Base-by-base conservation (phyloP, 1,140 invertebrate genomes). In the Caenorhabditis latens region DNA sequence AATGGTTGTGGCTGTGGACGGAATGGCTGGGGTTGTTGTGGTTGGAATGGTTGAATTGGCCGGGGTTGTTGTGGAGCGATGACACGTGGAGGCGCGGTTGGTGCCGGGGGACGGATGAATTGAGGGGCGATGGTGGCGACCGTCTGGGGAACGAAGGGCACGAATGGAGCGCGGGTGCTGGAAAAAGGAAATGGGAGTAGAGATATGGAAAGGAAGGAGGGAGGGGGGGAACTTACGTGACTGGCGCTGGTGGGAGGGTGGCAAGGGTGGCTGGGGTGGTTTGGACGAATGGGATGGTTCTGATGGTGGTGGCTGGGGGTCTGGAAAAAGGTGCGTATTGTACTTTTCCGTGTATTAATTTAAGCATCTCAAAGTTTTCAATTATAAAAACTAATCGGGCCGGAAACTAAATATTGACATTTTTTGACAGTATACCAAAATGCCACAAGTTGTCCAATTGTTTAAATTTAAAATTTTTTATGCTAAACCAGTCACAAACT, bases 41-140 rank as follows among this genome's bases (percentile, higher is more conserved):
- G 32, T n/a, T 89, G 89, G 32, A 84, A 40, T 42, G 67, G 84
- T 16, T 21, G 53, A 48, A 88, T 83, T 75, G 87, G 83, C 50
- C 58, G 89, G 32, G 48, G 89, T 63, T 87, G 91, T 53, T 86
- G 86, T 79, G 86, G 86, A 43, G 86, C 19, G 67, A 67, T 21
- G 19, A 79, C 32, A 40, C 55, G 83, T 58, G 71, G 71, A 46
- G 84, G 85, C 16, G 50, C 50, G 19, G 58, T 71, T 79, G 57
- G 85, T 84, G 43, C 88, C 57, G 14, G 89, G 84, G 82, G 84
- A 53, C 40, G 83, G 75, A 55, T 83, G 86, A 84, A 84, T 63
- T 14, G 84, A 61, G 16, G 89, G 71, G 4, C 88, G 82, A 48
- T 88, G 82, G 83, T 67, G 89, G 42, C 85, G 53, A 88, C 86